Percentiles rank a stretch among this genome's conserved stretches.
Conservation (phyloP, 2,888 invertebrate species). For the Drosophila aldrichi region DNA sequence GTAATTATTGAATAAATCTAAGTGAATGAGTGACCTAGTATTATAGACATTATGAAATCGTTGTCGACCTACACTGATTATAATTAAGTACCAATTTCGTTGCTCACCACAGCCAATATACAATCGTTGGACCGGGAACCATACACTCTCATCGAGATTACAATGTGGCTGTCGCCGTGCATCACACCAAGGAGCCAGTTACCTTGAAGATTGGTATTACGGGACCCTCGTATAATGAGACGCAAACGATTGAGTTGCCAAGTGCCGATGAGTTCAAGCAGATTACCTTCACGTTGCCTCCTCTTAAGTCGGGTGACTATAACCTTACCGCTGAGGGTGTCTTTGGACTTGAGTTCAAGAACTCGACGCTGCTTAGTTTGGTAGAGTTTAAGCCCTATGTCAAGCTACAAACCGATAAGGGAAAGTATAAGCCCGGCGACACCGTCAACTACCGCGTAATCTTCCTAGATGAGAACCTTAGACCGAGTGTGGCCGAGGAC, state of each 20-base stretch:
- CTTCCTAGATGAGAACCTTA: slow-evolving; percentile 89
- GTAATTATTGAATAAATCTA: slow-evolving; percentile 3
- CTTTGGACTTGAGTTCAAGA: slow-evolving; percentile 90
- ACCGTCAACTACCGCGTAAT: slow-evolving; percentile 89
- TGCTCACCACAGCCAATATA: slow-evolving; percentile 86
- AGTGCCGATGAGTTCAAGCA: slow-evolving; percentile 66
- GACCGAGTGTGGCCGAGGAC: slow-evolving; percentile 88
- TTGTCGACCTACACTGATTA: slow-evolving; percentile 28
- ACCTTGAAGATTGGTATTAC: slow-evolving; percentile 77
- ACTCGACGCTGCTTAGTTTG: slow-evolving; percentile 90
- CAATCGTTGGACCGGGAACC: slow-evolving; percentile 92
- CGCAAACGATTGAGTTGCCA: slow-evolving; percentile 65
- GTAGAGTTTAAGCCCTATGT: slow-evolving; percentile 85
- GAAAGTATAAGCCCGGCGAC: slow-evolving; percentile 95
- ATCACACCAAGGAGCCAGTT: slow-evolving; percentile 78
- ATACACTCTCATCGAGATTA: slow-evolving; percentile 93
- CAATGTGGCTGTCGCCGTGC: slow-evolving; percentile 90
- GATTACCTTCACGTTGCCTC: slow-evolving; percentile 73
- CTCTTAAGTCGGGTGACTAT: slow-evolving; percentile 88
- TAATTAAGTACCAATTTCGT: slow-evolving; percentile 14
- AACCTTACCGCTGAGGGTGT: slow-evolving; percentile 90
- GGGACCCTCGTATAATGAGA: slow-evolving; percentile 75
- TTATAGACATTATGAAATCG: slow-evolving; percentile 22
- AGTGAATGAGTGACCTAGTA: slow-evolving; percentile 32
- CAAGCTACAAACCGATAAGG: slow-evolving; percentile 96